Conservation (phyloP, 2,888 invertebrate species). For the Malacosoma neustria region DNA sequence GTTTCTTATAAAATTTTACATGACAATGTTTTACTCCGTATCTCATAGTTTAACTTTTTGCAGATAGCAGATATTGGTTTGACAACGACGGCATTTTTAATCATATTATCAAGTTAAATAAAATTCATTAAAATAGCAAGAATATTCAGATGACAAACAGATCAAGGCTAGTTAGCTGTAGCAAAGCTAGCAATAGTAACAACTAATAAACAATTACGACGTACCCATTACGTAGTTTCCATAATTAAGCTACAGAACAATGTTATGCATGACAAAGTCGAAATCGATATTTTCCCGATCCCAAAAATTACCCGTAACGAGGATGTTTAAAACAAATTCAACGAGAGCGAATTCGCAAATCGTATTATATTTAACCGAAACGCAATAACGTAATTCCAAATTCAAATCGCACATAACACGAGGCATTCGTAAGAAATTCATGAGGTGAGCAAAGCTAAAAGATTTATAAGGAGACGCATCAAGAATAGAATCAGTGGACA, state of each 20-base stretch:
- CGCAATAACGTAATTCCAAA: constrained; percentile 25
- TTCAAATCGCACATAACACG: constrained; percentile 13
- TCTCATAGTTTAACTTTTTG: too few species aligned
- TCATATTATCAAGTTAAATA: too few species aligned
- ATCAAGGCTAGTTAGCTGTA: too few species aligned
- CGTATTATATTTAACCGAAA: constrained; percentile 36
- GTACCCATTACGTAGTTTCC: too few species aligned
- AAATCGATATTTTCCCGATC: neutral
- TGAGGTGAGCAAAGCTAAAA: constrained; percentile 21
- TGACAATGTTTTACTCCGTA: too few species aligned
- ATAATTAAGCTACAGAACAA: neutral
- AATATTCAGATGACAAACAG: too few species aligned
- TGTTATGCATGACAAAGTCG: neutral
- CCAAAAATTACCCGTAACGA: constrained; percentile 2
- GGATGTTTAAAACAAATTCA: neutral
- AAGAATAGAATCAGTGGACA: constrained; percentile 48
- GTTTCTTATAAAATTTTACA: too few species aligned
- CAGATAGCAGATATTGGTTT: too few species aligned
- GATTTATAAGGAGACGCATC: constrained; percentile 49
- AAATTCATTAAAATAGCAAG: too few species aligned
- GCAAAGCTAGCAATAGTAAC: too few species aligned
- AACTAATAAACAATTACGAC: too few species aligned
- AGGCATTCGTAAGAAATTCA: constrained; percentile 22
- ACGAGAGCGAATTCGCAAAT: constrained; percentile 13
- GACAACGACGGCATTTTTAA: too few species aligned